Percentiles rank a stretch among this genome's conserved stretches.
Evolutionary conservation across 2,113 vertebrate genomes (phyloP).

Genomic region (Condylura cristata): DNA sequence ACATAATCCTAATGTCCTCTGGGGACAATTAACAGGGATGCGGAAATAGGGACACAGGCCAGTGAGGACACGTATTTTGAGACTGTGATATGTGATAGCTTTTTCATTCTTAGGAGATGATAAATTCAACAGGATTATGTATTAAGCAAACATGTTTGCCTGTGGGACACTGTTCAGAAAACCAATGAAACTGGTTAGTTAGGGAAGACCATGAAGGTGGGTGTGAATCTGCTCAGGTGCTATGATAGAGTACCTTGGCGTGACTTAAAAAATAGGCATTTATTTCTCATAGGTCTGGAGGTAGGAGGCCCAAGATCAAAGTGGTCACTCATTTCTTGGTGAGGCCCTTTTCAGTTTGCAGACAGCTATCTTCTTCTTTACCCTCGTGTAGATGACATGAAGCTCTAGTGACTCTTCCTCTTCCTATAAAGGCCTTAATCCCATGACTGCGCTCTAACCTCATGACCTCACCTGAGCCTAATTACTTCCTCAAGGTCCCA

Average conservation of each 20-base stretch:
- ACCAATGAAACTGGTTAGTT: neutral
- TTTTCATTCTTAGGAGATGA: neutral
- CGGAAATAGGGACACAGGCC: neutral
- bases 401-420: neutral
- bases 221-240: neutral
- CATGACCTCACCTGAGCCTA: neutral
- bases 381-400: neutral
- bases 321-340: neutral
- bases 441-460: neutral
- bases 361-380: neutral
- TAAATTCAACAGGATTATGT: neutral
- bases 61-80: neutral
- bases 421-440: neutral
- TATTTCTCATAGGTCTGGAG: constrained; percentile 6
- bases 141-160: neutral
- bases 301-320: neutral
- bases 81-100: neutral
- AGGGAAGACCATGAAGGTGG: neutral
- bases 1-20: neutral
- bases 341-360: neutral
- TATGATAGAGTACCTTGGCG: neutral
- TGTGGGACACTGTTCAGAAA: neutral
- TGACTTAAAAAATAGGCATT: neutral
- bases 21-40: neutral
- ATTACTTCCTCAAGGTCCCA: neutral